Percentiles rank a stretch among this genome's conserved stretches.
Conservation (phyloP, 2,888 invertebrate genomes). For the Yponomeuta evonymella region DNA sequence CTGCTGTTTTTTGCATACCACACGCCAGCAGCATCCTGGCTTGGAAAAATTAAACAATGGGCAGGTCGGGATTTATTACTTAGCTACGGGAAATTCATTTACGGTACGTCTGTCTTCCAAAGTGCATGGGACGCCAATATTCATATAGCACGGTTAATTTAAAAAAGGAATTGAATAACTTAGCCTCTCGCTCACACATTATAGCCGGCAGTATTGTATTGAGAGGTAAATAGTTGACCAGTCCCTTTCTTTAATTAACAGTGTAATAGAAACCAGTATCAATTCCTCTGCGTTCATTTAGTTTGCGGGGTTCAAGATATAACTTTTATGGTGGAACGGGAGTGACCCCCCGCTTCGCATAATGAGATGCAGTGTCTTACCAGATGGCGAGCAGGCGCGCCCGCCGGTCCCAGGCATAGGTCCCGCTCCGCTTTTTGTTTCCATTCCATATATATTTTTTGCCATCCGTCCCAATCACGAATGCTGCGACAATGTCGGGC, state of each 20-base stretch:
- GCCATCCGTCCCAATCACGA: slow-evolving; percentile 31
- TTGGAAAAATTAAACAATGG: background rate
- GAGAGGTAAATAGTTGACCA: too few species aligned
- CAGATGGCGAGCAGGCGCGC: slow-evolving; percentile 72
- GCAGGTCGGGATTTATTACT: slow-evolving; percentile 1
- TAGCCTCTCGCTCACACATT: too few species aligned
- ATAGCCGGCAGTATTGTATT: too few species aligned
- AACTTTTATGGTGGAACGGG: background rate
- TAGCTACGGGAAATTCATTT: background rate
- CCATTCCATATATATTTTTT: slow-evolving; percentile 40
- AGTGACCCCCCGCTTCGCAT: slow-evolving; percentile 34
- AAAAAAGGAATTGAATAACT: too few species aligned
- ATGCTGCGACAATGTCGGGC: slow-evolving; percentile 34
- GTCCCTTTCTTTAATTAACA: too few species aligned
- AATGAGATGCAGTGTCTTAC: slow-evolving; percentile 68
- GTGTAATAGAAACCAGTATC: background rate
- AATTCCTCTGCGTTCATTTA: background rate
- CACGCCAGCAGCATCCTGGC: background rate
- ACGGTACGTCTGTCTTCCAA: background rate
- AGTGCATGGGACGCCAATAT: background rate
- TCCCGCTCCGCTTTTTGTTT: slow-evolving; percentile 49
- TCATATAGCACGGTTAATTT: too few species aligned
- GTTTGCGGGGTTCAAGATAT: background rate
- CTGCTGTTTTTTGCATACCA: background rate
- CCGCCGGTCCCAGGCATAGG: slow-evolving; percentile 26